Base-by-base conservation (phyloP, 2,113 vertebrate genomes). In the Garra rufa region DNA sequence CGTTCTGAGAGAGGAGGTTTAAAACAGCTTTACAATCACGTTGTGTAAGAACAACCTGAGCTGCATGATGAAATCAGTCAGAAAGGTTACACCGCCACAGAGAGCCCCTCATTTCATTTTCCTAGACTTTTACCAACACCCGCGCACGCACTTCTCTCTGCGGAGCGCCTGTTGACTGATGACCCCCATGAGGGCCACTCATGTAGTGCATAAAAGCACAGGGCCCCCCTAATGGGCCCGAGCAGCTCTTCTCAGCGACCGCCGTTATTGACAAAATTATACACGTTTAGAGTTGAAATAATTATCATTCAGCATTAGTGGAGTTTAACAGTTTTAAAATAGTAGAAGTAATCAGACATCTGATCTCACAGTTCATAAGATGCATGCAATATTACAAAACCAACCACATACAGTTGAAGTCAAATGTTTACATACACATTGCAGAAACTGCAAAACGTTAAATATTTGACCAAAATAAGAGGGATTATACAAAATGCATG, bases 1-100 rank as follows among this genome's bases (percentile, higher is more conserved):
- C 57, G 73, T 57, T 34, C 65, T 48, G 67, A 24, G 77, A 83
- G 44, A 84, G 63, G 48, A 48, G 50, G 57, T 63, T 87, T 88
- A 88, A 88, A 83, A 81, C 78, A 84, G 81, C 76, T 83, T 87
- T 71, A 65, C 70, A 73, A 71, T 81, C 77, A 76, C 26, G 38
- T 76, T 85, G 84, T 77, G 52, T 87, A 85, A 78, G 48, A 85
- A 46, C 52, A 75, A 80, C 85, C 71, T 86, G 76, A 63, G 46
- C 19, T 19, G 44, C 61, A 86, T 59, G 65, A 74, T 38, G 43
- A 67, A 79, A 78, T 79, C 70, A 79, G 74, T 50, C 57, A 46
- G 81, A 85, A 82, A 76, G 85, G 85, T 85, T 81, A 69, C 78
- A 70, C 30, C 46, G 6, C 41, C 77, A 76, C 38, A 19, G 41